Percentiles rank a stretch among this genome's conserved stretches.
These are phyloP conservation scores for Clupea harengus DNA, from an alignment of 2,113 vertebrate genomes.

Conservation along the genomic window DNA sequence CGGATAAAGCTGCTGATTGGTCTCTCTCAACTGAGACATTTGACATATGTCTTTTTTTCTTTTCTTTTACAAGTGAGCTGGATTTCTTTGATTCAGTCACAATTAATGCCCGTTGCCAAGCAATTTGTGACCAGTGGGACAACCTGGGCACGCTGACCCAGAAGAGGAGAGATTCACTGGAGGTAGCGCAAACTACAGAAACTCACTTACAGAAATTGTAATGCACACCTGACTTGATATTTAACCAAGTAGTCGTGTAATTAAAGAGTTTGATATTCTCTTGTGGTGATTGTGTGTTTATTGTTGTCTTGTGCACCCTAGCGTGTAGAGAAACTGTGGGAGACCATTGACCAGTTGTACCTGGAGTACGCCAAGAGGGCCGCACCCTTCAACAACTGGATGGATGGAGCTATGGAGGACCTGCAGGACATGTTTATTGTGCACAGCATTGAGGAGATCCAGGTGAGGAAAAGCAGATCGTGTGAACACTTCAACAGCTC, in stretches of 20 bases:
- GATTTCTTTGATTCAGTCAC: conserved; percentile 82
- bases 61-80: conserved; percentile 73
- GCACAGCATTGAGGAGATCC: conserved; percentile 84
- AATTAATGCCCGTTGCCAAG: conserved; percentile 85
- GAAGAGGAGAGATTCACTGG: conserved; percentile 85
- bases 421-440: conserved; percentile 87
- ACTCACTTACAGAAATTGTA: too few species aligned
- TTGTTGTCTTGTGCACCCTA: conserved; percentile 35
- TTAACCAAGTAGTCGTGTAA: background rate
- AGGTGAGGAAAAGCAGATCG: conserved; percentile 57
- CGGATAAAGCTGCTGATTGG: background rate
- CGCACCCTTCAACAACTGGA: conserved; percentile 86
- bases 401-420: conserved; percentile 83
- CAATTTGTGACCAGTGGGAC: conserved; percentile 93
- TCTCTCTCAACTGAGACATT: background rate
- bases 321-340: conserved; percentile 84
- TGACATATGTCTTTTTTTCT: background rate
- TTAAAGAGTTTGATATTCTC: background rate
- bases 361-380: conserved; percentile 84
- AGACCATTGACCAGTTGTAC: conserved; percentile 84
- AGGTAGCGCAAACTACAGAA: conserved; percentile 58
- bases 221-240: background rate
- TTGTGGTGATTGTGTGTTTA: background rate
- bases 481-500: background rate
- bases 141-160: conserved; percentile 87